Evolutionary conservation across 2,888 invertebrate genomes (phyloP).

Genomic region (Thymelicus sylvestris): DNA sequence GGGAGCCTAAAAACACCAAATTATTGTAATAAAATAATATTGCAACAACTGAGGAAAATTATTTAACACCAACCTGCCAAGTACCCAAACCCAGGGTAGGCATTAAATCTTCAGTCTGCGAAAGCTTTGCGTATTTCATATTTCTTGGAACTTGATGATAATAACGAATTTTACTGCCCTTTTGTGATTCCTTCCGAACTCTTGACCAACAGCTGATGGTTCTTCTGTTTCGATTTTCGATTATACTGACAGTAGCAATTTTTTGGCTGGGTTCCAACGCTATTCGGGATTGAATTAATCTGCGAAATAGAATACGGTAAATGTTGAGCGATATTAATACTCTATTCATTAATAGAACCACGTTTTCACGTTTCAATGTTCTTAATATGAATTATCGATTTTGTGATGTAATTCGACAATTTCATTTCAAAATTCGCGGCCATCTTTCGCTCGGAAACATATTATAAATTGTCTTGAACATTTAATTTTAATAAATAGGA

Average conservation of each 20-base stretch:
- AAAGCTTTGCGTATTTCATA: slow-evolving; percentile 77
- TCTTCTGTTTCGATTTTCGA: slow-evolving; percentile 49
- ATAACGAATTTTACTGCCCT: slow-evolving; percentile 42
- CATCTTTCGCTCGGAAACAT: slow-evolving; percentile 36
- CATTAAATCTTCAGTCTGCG: slow-evolving; percentile 83
- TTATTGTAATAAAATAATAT: slow-evolving; percentile 1
- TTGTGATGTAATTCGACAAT: slow-evolving; percentile 49
- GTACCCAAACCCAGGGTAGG: slow-evolving; percentile 90
- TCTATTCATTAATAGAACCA: slow-evolving; percentile 10
- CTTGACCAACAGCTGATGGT: slow-evolving; percentile 23
- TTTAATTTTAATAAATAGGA: neutral
- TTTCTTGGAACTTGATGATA: slow-evolving; percentile 58
- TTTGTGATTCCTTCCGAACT: slow-evolving; percentile 6
- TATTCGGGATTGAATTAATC: slow-evolving; percentile 5
- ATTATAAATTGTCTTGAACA: neutral
- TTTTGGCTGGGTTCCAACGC: slow-evolving; percentile 66
- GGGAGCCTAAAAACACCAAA: slow-evolving; percentile 77
- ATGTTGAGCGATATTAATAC: neutral
- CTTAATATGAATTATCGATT: slow-evolving; percentile 51
- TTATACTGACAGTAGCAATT: slow-evolving; percentile 56
- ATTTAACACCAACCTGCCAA: slow-evolving; percentile 84
- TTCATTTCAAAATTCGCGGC: slow-evolving; percentile 59
- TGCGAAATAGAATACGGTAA: slow-evolving; percentile 19
- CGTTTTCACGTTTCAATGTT: slow-evolving; percentile 27
- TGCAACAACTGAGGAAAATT: neutral